Evolutionary conservation across 2,797 vertebrate genomes (phyloP).

Genomic region (Pelodytes ibericus): DNA sequence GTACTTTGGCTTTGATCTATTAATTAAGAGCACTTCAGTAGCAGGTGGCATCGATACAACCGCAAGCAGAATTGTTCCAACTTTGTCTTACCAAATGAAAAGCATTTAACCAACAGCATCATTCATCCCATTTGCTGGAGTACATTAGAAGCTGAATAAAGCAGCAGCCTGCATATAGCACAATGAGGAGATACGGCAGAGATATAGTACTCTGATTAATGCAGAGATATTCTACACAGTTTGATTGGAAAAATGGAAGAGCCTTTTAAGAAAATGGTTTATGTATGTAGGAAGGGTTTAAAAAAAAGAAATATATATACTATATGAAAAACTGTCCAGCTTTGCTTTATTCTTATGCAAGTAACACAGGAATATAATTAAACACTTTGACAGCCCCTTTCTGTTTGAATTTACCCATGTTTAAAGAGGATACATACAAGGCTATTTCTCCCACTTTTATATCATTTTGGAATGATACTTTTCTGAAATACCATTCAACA

Average conservation of each 20-base stretch:
- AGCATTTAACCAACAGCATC: constrained; percentile 51
- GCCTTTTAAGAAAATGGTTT: too few relatives aligned
- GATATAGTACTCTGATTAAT: constrained; percentile 36
- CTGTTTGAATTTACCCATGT: too few relatives aligned
- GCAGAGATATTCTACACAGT: constrained; percentile 49
- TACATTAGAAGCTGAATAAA: constrained; percentile 38
- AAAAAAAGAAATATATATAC: constrained; percentile 29
- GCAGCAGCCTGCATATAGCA: constrained; percentile 11
- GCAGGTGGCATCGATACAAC: constrained; percentile 77
- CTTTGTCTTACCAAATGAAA: constrained; percentile 48
- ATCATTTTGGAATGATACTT: too few relatives aligned
- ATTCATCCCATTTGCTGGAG: constrained; percentile 23
- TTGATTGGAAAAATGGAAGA: constrained; percentile 39
- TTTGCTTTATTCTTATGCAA: too few relatives aligned
- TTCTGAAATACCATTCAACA: too few relatives aligned
- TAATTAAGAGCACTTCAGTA: constrained; percentile 77
- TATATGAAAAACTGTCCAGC: too few relatives aligned
- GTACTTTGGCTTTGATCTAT: constrained; percentile 74
- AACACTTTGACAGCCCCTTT: too few relatives aligned
- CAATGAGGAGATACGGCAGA: constrained; percentile 27
- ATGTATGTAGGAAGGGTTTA: constrained; percentile 25
- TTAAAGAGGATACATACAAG: too few relatives aligned
- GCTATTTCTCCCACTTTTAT: too few relatives aligned
- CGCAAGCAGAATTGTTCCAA: constrained; percentile 66
- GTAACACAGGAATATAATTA: too few relatives aligned